These are phyloP conservation scores for Catharus bicknelli DNA, from an alignment of 2,113 vertebrate genomes.

Conservation along the genomic window DNA sequence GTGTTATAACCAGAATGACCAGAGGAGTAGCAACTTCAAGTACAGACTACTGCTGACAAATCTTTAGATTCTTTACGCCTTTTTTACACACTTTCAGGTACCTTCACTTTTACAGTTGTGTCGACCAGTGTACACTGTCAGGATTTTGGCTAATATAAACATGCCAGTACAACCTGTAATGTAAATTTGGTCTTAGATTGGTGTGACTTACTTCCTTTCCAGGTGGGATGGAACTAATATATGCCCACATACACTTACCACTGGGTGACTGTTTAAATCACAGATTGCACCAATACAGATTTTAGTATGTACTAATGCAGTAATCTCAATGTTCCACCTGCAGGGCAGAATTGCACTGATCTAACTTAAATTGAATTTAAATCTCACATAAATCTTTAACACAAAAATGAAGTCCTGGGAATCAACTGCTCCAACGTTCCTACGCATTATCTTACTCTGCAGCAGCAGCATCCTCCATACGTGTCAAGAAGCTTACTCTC, in stretches of 20 bases:
- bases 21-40: not conserved
- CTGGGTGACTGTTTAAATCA: not conserved
- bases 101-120: not conserved
- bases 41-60: not conserved
- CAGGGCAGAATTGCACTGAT: not conserved
- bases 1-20: not conserved
- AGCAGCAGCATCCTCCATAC: not conserved
- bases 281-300: not conserved
- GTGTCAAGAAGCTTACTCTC: not conserved
- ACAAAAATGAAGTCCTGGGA: not conserved
- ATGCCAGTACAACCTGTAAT: not conserved
- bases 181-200: not conserved
- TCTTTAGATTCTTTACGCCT: not conserved
- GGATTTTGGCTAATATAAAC: not conserved
- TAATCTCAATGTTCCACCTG: not conserved
- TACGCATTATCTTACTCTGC: not conserved
- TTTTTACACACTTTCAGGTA: not conserved
- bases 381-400: not conserved
- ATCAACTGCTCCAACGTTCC: not conserved
- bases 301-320: not conserved
- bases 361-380: constrained; percentile 9
- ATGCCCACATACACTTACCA: not conserved
- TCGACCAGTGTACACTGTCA: not conserved
- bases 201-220: not conserved
- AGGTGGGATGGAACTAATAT: not conserved